Percentiles rank a stretch among this genome's conserved stretches.
Evolutionary conservation across 2,888 invertebrate genomes (phyloP).

Genomic region (Caenorhabditis macrosperma): DNA sequence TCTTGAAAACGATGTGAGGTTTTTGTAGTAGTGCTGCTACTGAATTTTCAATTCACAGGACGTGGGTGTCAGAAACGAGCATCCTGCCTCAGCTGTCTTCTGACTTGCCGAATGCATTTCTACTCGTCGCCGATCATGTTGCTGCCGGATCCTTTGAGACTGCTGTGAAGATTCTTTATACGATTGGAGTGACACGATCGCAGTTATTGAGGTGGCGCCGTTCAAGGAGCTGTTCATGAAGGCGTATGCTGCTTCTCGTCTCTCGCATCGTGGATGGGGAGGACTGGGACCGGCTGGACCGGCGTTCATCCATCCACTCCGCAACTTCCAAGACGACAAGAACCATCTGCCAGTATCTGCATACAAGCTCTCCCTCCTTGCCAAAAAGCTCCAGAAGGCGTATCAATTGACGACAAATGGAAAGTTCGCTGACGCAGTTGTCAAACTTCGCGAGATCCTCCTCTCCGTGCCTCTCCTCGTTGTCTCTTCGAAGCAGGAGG

Average conservation of each 20-base stretch:
- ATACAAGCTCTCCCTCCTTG: constrained; percentile 86
- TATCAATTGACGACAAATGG: constrained; percentile 83
- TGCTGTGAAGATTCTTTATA: constrained; percentile 87
- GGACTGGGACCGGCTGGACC: constrained; percentile 85
- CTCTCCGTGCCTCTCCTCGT: constrained; percentile 90
- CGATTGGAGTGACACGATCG: constrained; percentile 85
- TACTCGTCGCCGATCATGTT: constrained; percentile 91
- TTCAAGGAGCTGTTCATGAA: constrained; percentile 88
- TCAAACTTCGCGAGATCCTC: constrained; percentile 88
- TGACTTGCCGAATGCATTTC: constrained; percentile 83
- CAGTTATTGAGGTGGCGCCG: constrained; percentile 90
- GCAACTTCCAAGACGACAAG: constrained; percentile 88
- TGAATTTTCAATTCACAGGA: too few relatives aligned
- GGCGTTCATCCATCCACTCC: constrained; percentile 87
- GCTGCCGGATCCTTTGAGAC: constrained; percentile 94
- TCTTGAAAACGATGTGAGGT: constrained; percentile 77
- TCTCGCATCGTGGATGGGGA: constrained; percentile 59
- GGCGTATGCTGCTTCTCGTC: constrained; percentile 83
- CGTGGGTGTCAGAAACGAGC: constrained; percentile 66
- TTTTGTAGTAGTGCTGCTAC: too few relatives aligned
- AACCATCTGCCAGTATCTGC: constrained; percentile 73
- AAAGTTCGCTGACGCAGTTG: constrained; percentile 94
- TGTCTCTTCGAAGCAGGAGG: constrained; percentile 91
- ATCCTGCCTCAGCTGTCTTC: too few relatives aligned
- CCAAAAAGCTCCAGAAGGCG: constrained; percentile 86